Percentiles rank a stretch among this genome's conserved stretches.
Conservation (phyloP, 2,888 invertebrate genomes). For the Taenaris catops region DNA sequence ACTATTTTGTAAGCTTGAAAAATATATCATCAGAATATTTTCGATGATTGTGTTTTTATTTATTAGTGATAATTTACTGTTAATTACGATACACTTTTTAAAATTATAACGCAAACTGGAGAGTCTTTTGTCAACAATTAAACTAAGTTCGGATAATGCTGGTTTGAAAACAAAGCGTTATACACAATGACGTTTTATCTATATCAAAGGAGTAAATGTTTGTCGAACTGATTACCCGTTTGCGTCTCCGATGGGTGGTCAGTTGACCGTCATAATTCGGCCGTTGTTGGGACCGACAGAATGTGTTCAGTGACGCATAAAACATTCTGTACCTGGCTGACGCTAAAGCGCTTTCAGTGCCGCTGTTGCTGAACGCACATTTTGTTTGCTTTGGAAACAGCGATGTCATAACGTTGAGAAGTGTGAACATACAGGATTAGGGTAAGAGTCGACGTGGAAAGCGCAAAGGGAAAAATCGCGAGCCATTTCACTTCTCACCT, state of each 20-base stretch:
- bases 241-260: conserved; percentile 49
- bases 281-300: conserved; percentile 45
- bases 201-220: conserved; percentile 62
- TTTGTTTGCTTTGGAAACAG: conserved; percentile 30
- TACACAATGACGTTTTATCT: conserved; percentile 52
- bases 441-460: conserved; percentile 35
- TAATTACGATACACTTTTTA: too few species aligned
- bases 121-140: too few species aligned
- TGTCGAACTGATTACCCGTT: conserved; percentile 69
- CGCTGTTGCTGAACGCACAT: conserved; percentile 1
- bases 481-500: conserved; percentile 70
- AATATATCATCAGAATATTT: too few species aligned
- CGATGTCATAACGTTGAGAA: conserved; percentile 8
- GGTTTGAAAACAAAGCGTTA: conserved; percentile 27
- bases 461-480: conserved; percentile 59
- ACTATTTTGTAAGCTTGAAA: too few species aligned
- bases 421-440: conserved; percentile 10
- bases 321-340: conserved; percentile 51
- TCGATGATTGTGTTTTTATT: too few species aligned
- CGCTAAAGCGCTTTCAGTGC: conserved; percentile 19
- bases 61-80: too few species aligned
- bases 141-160: conserved; percentile 1
- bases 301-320: conserved; percentile 70
- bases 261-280: conserved; percentile 77
- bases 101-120: too few species aligned